phyloP scores from a whole-genome alignment of 2,888 invertebrate genomes.

The Ceratothoa steindachneri region DNA sequence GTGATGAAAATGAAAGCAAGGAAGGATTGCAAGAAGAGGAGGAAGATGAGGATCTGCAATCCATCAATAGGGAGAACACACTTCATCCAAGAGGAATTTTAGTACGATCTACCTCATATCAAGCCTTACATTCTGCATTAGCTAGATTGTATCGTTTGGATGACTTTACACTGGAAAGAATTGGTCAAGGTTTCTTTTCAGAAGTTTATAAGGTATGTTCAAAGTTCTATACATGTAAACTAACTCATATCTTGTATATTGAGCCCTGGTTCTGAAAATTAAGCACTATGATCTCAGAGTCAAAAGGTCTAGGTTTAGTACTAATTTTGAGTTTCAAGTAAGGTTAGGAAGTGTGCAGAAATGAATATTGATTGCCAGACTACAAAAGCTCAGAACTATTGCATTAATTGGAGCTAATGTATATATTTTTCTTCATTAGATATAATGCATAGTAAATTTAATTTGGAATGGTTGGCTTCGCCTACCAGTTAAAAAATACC shows the following conservation, averaged over 20 bases:
- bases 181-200: constrained; percentile 93
- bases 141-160: constrained; percentile 86
- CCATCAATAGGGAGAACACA: background rate
- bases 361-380: no score
- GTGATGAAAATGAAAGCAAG: background rate
- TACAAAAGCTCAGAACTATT: no score
- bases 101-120: constrained; percentile 63
- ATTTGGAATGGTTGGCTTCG: no score
- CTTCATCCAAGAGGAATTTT: constrained; percentile 19
- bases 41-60: background rate
- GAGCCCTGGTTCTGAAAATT: background rate
- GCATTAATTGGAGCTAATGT: no score
- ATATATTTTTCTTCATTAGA: no score
- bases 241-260: no score
- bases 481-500: no score
- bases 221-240: no score
- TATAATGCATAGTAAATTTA: no score
- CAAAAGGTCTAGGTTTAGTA: background rate
- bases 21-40: constrained; percentile 4
- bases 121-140: constrained; percentile 84
- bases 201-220: constrained; percentile 88
- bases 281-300: constrained; percentile 4
- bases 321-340: no score
- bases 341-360: no score
- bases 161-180: constrained; percentile 87